Evolutionary conservation across 37 sponge, comb jelly and placozoan species (phyloP).

Genomic region (Oscarella lobularis): DNA sequence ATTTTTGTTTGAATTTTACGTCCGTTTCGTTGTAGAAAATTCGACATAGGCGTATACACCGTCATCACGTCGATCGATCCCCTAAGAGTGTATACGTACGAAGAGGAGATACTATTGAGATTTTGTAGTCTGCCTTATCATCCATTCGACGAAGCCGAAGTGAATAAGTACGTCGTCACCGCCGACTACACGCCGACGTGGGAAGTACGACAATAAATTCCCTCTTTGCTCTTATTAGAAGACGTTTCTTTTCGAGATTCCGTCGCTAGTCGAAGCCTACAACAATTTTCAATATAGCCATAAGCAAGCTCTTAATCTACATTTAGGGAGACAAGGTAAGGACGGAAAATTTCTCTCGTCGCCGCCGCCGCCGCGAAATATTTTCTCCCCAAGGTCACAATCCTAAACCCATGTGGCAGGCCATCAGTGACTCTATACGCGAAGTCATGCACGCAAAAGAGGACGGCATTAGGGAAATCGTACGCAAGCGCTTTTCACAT

Average conservation of each 20-base stretch:
- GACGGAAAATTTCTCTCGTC: too few relatives aligned
- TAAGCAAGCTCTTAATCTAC: conserved; percentile 26
- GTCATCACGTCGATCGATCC: conserved; percentile 53
- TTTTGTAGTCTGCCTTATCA: conserved; percentile 47
- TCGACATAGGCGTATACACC: conserved; percentile 64
- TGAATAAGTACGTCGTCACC: conserved; percentile 43
- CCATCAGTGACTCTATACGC: background rate
- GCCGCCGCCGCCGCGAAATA: too few relatives aligned
- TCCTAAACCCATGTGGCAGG: conserved; percentile 9
- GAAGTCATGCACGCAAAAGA: conserved; percentile 13
- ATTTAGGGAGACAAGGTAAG: conserved; percentile 24
- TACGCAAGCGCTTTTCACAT: too few relatives aligned
- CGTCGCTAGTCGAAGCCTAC: conserved; percentile 13
- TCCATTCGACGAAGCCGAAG: conserved; percentile 28
- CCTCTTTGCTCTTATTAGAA: conserved; percentile 9
- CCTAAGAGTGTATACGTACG: conserved; percentile 49
- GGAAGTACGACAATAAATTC: conserved; percentile 38
- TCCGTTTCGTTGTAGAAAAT: conserved; percentile 31
- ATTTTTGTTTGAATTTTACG: too few relatives aligned
- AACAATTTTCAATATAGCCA: conserved; percentile 13
- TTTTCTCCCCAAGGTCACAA: too few relatives aligned
- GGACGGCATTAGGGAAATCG: too few relatives aligned
- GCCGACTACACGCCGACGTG: conserved; percentile 49
- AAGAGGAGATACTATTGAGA: conserved; percentile 51
- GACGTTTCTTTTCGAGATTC: conserved; percentile 15